Evolutionary conservation across 2,113 vertebrate genomes (phyloP).

Genomic region (Platichthys stellatus): DNA sequence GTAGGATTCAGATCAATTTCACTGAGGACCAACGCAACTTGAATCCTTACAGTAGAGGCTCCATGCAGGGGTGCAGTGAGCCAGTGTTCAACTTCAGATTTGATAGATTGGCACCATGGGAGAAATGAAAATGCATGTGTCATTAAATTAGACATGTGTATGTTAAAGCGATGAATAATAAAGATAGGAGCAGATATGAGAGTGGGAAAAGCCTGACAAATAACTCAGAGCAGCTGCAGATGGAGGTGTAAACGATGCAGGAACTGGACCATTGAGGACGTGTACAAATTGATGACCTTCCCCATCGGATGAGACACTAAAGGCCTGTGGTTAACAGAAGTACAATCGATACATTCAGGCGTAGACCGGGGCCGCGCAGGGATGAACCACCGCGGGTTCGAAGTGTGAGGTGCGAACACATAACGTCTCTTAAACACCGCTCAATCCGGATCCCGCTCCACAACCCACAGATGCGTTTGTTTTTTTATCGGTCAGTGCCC

Average conservation of each 20-base stretch:
- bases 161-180: not conserved
- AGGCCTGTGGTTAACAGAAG: slow-evolving; percentile 39
- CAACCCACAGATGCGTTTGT: not conserved
- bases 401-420: slow-evolving; percentile 5
- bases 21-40: not conserved
- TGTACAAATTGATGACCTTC: slow-evolving; percentile 47
- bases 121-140: not conserved
- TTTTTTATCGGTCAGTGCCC: slow-evolving; percentile 29
- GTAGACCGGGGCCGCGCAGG: slow-evolving; percentile 48
- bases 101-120: not conserved
- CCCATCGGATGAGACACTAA: slow-evolving; percentile 25
- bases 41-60: slow-evolving; percentile 1
- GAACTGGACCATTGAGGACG: slow-evolving; percentile 17
- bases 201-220: slow-evolving; percentile 8
- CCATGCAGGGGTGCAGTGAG: not conserved
- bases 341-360: slow-evolving; percentile 47
- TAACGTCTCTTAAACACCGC: not conserved
- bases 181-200: slow-evolving; percentile 9
- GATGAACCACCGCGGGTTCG: slow-evolving; percentile 44
- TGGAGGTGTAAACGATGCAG: slow-evolving; percentile 24
- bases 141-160: not conserved
- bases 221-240: slow-evolving; percentile 7
- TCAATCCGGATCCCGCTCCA: not conserved
- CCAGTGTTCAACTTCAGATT: slow-evolving; percentile 17
- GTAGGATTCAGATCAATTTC: not conserved